Evolutionary conservation across 2,113 vertebrate genomes (phyloP).

Genomic region (Drymodes brunneopygia): DNA sequence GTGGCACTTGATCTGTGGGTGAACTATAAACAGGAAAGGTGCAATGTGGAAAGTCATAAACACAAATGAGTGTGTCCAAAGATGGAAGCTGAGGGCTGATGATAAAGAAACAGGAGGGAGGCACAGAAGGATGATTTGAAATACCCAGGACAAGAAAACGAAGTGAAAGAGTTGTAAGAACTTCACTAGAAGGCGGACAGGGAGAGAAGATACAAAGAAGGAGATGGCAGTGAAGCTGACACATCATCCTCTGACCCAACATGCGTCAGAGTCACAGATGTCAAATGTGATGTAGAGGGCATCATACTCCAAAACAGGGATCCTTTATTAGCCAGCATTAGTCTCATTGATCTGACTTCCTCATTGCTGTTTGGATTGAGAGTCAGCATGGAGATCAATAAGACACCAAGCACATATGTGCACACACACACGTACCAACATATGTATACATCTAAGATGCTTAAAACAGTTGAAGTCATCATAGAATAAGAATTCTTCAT

Average conservation of each 20-base stretch:
- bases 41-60: not conserved
- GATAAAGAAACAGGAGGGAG: not conserved
- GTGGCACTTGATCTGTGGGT: not conserved
- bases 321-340: not conserved
- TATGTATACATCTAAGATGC: not conserved
- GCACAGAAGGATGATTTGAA: not conserved
- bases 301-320: not conserved
- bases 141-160: not conserved
- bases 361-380: not conserved
- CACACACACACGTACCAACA: not conserved
- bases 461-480: not conserved
- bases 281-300: not conserved
- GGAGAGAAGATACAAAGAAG: not conserved
- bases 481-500: not conserved
- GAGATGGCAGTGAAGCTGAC: not conserved
- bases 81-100: not conserved
- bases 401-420: not conserved
- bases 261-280: not conserved
- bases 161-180: not conserved
- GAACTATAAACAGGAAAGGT: not conserved
- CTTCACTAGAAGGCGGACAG: not conserved
- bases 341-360: not conserved
- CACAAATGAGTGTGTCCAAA: not conserved
- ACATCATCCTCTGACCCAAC: not conserved
- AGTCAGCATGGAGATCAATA: not conserved